Evolutionary conservation across 2,888 invertebrate genomes (phyloP), one percentile per base, ranked within the genome.

Genomic region (Eustalomyia histrio): DNA sequence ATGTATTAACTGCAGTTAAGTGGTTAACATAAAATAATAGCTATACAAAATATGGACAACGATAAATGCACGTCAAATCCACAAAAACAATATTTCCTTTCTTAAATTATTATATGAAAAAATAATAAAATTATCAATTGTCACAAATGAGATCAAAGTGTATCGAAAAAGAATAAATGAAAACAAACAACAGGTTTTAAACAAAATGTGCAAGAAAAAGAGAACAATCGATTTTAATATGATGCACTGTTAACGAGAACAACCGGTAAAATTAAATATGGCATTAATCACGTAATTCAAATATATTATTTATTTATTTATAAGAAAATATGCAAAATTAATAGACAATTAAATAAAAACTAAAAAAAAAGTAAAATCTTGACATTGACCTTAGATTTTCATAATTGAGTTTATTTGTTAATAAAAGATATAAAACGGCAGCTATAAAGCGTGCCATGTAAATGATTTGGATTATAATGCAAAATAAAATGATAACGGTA

Each of bases 81-180:
- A 3, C 7, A 29, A 29, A 29, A 29, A 29, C 1, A 29, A 29
- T 29, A 29, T 29, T 6, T 29, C 2, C 7, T 29, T 29, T 7
- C 7, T 4, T n/a, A n/a, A 47, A 47, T 47, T 47, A 80, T 83
- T 84, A 75, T 86, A 86, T 86, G 63, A 83, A 79, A 84, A 84
- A 64, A 79, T 63, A 69, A 68, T 73, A 72, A 85, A 87, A 87
- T 88, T 88, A 88, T 88, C 88, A 88, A 83, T 82, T 85, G 83
- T 83, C 86, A 83, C 76, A 83, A 74, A 65, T 57, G 84, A 84
- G 88, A 87, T 88, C 88, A 88, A 88, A 88, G 88, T 88, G 86
- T 88, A 88, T 88, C 88, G 87, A 85, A 84, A n/a, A 52, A 68
- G 18, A 64, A 67, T 75, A 73, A n/a, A 16, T 12, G 57, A 29